Evolutionary conservation across 1,140 invertebrate genomes (phyloP).

Genomic region (Aphidius ervi): DNA sequence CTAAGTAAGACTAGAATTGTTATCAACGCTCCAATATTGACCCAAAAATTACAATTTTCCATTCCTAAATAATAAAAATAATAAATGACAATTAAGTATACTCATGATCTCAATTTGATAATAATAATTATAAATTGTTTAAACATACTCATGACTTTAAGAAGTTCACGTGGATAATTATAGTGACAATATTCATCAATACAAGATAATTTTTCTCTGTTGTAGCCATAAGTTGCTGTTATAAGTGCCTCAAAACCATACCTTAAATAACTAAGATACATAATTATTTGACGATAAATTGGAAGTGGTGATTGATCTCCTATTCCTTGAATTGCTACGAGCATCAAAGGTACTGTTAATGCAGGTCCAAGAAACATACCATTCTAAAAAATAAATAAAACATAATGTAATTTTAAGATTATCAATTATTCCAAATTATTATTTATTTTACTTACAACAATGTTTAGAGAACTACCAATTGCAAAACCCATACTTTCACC

Average conservation of each 20-base stretch:
- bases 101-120: too few species aligned
- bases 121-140: too few species aligned
- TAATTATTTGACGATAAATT: constrained; percentile 65
- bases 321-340: constrained; percentile 72
- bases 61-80: constrained; percentile 49
- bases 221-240: constrained; percentile 71
- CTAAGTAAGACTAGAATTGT: constrained; percentile 59
- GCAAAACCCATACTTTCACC: constrained; percentile 72
- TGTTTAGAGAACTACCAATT: constrained; percentile 66
- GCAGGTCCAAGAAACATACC: constrained; percentile 75
- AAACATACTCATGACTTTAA: constrained; percentile 55
- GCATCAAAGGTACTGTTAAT: constrained; percentile 68
- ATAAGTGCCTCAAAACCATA: constrained; percentile 76
- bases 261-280: constrained; percentile 81
- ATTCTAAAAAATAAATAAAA: constrained; percentile 56
- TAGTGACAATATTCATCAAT: constrained; percentile 68
- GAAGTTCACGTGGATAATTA: constrained; percentile 59
- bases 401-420: neutral
- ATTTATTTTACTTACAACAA: constrained; percentile 60
- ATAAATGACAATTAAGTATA: constrained; percentile 6
- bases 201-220: constrained; percentile 64
- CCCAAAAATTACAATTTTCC: constrained; percentile 60
- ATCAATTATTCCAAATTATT: constrained; percentile 1
- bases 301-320: constrained; percentile 63
- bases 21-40: constrained; percentile 57